A percentile compares a stretch with the other conserved stretches of the same genome.
Conservation (phyloP, 1,140 invertebrate genomes). For the Drosophila bipectinata region DNA sequence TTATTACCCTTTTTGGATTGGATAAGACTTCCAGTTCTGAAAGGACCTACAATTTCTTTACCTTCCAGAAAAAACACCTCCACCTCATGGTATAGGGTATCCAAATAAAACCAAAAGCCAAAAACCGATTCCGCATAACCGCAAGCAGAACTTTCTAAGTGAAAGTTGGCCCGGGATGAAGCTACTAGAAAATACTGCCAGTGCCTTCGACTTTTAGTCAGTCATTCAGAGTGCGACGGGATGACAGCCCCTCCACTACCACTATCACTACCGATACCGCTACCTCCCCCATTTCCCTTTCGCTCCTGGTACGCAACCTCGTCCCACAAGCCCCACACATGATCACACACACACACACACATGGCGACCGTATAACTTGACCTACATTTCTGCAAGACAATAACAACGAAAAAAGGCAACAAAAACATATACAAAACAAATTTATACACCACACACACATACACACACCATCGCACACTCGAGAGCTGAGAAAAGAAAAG, state of each 20-base stretch:
- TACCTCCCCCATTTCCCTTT: constrained; percentile 3
- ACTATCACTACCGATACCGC: constrained; percentile 7
- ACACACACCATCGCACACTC: constrained; percentile 12
- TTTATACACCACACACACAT: constrained; percentile 30
- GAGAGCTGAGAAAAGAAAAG: constrained; percentile 70
- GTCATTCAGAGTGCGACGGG: constrained; percentile 43
- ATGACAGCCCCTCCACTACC: constrained; percentile 14
- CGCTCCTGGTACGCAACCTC: constrained; percentile 41
- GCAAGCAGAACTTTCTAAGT: constrained; percentile 82
- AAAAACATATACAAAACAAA: constrained; percentile 51
- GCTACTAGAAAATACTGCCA: constrained; percentile 75
- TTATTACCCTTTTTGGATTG: too few relatives aligned
- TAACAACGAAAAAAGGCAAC: constrained; percentile 70
- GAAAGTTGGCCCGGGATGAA: constrained; percentile 64
- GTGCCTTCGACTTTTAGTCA: constrained; percentile 37
- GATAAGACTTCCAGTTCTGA: too few relatives aligned
- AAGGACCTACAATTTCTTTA: too few relatives aligned
- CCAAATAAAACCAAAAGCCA: constrained; percentile 31
- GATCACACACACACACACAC: constrained; percentile 34
- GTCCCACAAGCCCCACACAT: constrained; percentile 58
- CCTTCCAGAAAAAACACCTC: neutral
- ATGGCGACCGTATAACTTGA: constrained; percentile 67
- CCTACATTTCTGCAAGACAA: constrained; percentile 79
- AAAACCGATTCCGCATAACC: constrained; percentile 54
- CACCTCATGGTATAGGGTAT: constrained; percentile 31